These are phyloP conservation scores for Craniophora ligustri DNA, from an alignment of 2,888 invertebrate species.

Conservation along the genomic window DNA sequence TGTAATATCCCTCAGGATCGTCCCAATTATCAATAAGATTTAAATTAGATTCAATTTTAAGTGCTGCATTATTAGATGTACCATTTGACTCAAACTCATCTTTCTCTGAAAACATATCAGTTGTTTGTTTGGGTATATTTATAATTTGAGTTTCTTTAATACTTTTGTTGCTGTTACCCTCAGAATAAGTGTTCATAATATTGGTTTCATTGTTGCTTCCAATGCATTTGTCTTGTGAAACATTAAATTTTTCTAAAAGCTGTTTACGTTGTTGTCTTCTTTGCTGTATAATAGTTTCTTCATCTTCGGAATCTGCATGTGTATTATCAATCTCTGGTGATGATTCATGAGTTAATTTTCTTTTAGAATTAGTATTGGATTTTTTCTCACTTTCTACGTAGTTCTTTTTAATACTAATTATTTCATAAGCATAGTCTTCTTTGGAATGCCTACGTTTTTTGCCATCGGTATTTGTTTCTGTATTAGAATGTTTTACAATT, in stretches of 20 bases:
- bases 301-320: constrained; percentile 92
- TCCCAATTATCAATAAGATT: constrained; percentile 99
- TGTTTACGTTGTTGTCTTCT: constrained; percentile 96
- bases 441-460: constrained; percentile 61
- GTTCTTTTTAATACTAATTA: constrained; percentile 43
- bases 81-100: constrained; percentile 94
- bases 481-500: constrained; percentile 61
- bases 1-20: constrained; percentile 99
- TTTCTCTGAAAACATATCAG: constrained; percentile 97
- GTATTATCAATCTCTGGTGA: constrained; percentile 89
- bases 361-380: constrained; percentile 36
- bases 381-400: constrained; percentile 45
- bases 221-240: constrained; percentile 44
- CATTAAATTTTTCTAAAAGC: constrained; percentile 89
- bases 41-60: constrained; percentile 90
- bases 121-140: constrained; percentile 79
- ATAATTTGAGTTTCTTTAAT: constrained; percentile 20
- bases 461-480: constrained; percentile 49
- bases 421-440: constrained; percentile 50
- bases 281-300: constrained; percentile 96
- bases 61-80: constrained; percentile 59
- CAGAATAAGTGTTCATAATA: constrained; percentile 27
- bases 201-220: constrained; percentile 47
- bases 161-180: constrained; percentile 32
- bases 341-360: constrained; percentile 49